A percentile compares a stretch with the other conserved stretches of the same genome.
Conservation (phyloP, 1,140 invertebrate genomes). For the Harpegnathos saltator region DNA sequence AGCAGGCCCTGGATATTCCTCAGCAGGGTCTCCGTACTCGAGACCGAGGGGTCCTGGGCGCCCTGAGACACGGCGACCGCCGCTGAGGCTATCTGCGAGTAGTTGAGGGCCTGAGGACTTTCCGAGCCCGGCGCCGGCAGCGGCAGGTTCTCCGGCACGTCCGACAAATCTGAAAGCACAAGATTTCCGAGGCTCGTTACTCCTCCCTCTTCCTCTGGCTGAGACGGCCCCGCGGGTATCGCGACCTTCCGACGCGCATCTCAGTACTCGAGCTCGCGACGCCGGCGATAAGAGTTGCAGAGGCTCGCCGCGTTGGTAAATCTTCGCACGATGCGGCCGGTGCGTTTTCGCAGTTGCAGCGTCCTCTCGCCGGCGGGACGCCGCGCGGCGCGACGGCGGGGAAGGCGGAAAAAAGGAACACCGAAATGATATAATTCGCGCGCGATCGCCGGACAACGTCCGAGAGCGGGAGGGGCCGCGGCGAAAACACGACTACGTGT, state of each 20-base stretch:
- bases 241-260: too few species aligned
- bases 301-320: too few species aligned
- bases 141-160: constrained; percentile 87
- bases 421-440: constrained; percentile 79
- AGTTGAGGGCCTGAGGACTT: constrained; percentile 90
- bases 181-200: background rate
- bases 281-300: too few species aligned
- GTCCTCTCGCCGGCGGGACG: too few species aligned
- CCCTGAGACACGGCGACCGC: constrained; percentile 83
- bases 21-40: constrained; percentile 96
- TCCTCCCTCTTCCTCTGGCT: background rate
- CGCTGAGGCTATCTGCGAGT: constrained; percentile 88
- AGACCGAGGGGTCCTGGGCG: constrained; percentile 87
- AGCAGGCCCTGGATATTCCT: constrained; percentile 97
- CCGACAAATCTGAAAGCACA: constrained; percentile 87
- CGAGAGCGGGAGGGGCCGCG: constrained; percentile 60
- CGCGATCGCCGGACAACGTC: constrained; percentile 74
- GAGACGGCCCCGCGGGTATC: too few species aligned
- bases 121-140: constrained; percentile 87
- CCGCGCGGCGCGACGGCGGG: too few species aligned
- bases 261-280: too few species aligned
- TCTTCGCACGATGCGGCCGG: too few species aligned
- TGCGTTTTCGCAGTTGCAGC: too few species aligned
- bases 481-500: constrained; percentile 61
- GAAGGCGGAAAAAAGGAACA: background rate